Base-by-base conservation (phyloP, 2,888 invertebrate species). In the Uropetala carovei region DNA sequence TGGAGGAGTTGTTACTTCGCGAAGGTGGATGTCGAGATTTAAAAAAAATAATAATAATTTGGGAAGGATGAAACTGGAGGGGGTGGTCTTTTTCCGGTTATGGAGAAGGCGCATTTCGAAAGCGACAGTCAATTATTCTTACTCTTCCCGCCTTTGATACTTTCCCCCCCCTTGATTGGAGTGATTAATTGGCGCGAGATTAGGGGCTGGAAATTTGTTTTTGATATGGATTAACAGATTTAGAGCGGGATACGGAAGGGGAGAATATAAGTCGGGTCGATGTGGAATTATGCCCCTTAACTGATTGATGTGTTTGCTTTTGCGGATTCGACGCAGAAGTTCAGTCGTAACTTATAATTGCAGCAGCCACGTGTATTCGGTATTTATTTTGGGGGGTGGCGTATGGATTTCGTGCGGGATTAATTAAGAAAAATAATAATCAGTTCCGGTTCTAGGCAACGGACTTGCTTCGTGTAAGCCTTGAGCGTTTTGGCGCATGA, bases 151-250 rank as follows among this genome's bases (percentile, higher is more conserved):
- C 64, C n/a, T 60, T 16, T 56, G 64, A 18, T 89, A 11, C 64
- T 64, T 64, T 89, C 64, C 64, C 83, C n/a, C 56, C 43, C 68
- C n/a, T n/a, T n/a, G 18, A 30, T 43, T 64, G 22, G 64, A 18
- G 89, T 56, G 89, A 68, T 89, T 64, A 89, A 89, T 89, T 68
- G 64, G 64, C 64, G n/a, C 89, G 43, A 68, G 89, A 89, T 89
- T 64, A 89, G 43, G 43, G n/a, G 64, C 56, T n/a, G 64, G n/a
- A n/a, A 56, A 18, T 89, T 64, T 59, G 30, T 86, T 86, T 59
- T 86, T 60, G 16, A n/a, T 27, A 43, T 18, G 89, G 64, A 89
- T 64, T 64, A 68, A 64, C 60, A 10, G 43, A 64, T 60, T 68
- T 68, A 43, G 64, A 18, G 56, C 5, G 68, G 43, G 43, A 64